These are phyloP conservation scores for Bursaphelenchus okinawaensis DNA, from an alignment of 2,888 invertebrate genomes.

Conservation along the genomic window DNA sequence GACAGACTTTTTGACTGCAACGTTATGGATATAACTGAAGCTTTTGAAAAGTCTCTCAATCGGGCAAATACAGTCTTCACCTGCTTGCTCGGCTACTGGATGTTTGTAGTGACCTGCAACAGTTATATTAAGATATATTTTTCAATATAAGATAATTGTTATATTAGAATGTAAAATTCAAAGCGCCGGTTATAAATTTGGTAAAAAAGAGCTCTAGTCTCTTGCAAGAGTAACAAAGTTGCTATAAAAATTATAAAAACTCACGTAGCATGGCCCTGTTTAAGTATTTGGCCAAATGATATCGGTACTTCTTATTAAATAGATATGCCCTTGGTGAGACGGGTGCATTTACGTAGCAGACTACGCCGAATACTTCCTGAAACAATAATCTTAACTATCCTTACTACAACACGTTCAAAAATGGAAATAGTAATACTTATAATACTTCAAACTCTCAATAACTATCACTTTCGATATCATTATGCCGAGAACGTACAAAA, in stretches of 20 bases:
- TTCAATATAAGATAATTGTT: no score
- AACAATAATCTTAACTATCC: not conserved
- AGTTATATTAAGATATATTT: not conserved
- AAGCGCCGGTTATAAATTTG: no score
- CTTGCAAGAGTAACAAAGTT: not conserved
- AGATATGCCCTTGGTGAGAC: constrained; percentile 92
- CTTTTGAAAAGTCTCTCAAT: constrained; percentile 15
- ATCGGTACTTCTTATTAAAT: constrained; percentile 85
- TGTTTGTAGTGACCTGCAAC: not conserved
- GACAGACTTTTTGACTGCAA: not conserved
- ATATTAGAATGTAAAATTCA: no score
- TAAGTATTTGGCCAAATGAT: constrained; percentile 86
- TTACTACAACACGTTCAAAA: no score
- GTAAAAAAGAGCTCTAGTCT: no score
- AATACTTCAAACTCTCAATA: no score
- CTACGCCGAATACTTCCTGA: constrained; percentile 91
- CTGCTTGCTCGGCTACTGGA: constrained; percentile 12
- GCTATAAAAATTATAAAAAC: not conserved
- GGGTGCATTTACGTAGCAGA: constrained; percentile 97
- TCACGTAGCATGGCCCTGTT: constrained; percentile 93
- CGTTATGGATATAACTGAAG: constrained; percentile 1
- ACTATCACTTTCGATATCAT: no score
- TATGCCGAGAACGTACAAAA: no score
- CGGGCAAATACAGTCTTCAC: constrained; percentile 16
- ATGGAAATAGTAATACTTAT: no score